Base-by-base conservation (phyloP, 2,888 invertebrate genomes). In the Drosophila anomalata region DNA sequence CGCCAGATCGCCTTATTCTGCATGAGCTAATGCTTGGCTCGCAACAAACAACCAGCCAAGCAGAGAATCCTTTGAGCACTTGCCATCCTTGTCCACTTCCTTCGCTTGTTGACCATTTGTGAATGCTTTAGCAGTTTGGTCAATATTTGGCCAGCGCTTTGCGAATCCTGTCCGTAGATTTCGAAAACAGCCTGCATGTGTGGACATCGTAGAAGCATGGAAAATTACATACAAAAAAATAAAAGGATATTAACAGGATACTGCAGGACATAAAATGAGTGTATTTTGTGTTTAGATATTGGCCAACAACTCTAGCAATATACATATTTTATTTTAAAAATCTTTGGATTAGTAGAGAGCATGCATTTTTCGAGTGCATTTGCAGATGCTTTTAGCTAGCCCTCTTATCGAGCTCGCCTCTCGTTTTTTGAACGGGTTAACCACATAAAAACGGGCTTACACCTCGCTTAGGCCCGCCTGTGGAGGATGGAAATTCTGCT, bases 391-490 rank as follows among this genome's bases (percentile, higher is more conserved):
- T 76, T 76, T 53, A 58, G 24, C 29, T 31, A 58, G 65, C 31
- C 22, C 17, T 41, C 44, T 52, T 22, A 24, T 44, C 42, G 9
- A 41, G 44, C 59, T 59, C 48, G 20, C 33, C 51, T 29, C 67
- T 63, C 62, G 41, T 54, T 61, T 73, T 58, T 56, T 46, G 53
- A 46, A 67, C 65, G 65, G 81, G 73, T 75, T 85, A 85, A 83
- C 84, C 83, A 78, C 79, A 79, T 79, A 79, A 84, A 84, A 85
- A 75, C 79, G 73, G 79, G 75, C 79, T 82, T 84, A 84, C 84
- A 76, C 79, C 71, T 73, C 63, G 76, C 76, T 72, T 55, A 72
- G 62, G 61, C 73, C 67, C 47, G 56, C 17, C 66, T 50, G 55
- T 52, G 55, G 57, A 50, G 41, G 17, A 26, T 31, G 36, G 8